phyloP scores from a whole-genome alignment of 1,140 invertebrate species.

The Parasteatoda tepidariorum region DNA sequence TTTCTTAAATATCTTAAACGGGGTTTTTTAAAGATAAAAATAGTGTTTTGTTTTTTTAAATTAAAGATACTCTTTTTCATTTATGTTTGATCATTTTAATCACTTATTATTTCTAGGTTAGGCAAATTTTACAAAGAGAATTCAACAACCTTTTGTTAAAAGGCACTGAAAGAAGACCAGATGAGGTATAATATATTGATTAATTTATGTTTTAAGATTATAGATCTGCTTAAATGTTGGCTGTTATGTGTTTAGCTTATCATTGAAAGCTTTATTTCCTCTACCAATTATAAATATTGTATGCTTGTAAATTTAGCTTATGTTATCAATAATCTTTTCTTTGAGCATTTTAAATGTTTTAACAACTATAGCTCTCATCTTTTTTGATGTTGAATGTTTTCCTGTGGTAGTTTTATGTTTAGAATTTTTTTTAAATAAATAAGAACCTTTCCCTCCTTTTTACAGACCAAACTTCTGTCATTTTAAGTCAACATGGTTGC shows the following conservation, averaged over 20 bases:
- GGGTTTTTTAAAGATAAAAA: no score
- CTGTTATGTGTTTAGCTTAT: background rate
- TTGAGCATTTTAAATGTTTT: no score
- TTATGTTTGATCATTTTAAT: background rate
- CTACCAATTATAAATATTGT: background rate
- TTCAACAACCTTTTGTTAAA: constrained; percentile 86
- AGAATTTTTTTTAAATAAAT: no score
- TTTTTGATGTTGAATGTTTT: no score
- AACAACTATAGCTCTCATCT: no score
- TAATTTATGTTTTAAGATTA: background rate
- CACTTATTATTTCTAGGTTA: constrained; percentile 73
- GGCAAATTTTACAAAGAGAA: constrained; percentile 86
- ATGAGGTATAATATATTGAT: constrained; percentile 56
- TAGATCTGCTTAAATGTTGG: background rate
- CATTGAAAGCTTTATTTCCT: background rate
- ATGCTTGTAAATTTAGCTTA: background rate
- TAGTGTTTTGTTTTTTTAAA: background rate
- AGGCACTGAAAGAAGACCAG: constrained; percentile 81
- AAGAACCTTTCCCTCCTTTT: no score
- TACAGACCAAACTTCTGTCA: no score
- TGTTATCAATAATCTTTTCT: no score
- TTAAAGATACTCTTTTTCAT: background rate
- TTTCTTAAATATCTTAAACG: no score
- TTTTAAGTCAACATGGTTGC: no score
- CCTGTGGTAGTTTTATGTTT: no score